A percentile compares a stretch with the other conserved stretches of the same genome.
Evolutionary conservation across 2,113 vertebrate species (phyloP).

Genomic region (Oncorhynchus masou): DNA sequence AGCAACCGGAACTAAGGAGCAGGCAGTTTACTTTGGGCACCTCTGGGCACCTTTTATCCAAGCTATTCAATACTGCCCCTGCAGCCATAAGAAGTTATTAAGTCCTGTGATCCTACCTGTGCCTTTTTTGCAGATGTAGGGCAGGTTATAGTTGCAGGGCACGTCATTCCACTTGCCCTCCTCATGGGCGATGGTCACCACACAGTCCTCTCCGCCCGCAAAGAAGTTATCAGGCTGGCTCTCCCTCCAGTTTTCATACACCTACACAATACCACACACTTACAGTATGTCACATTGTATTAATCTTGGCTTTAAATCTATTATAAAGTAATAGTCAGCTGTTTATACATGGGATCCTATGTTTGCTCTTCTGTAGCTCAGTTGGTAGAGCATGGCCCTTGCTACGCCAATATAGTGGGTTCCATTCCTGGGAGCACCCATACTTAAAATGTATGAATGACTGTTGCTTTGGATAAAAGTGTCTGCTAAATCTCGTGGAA

Average conservation of each 20-base stretch:
- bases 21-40: no score
- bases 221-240: conserved; percentile 98
- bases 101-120: conserved; percentile 76
- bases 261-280: conserved; percentile 63
- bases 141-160: conserved; percentile 98
- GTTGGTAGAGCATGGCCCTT: no score
- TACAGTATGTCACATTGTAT: background rate
- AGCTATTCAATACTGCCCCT: no score
- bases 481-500: no score
- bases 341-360: no score
- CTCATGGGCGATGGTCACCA: conserved; percentile 93
- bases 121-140: conserved; percentile 97
- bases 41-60: no score
- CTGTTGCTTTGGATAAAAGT: no score
- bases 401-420: no score
- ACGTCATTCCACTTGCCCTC: conserved; percentile 96
- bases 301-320: background rate
- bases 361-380: no score
- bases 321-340: background rate
- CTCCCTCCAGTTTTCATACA: conserved; percentile 95
- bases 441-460: no score
- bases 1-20: no score
- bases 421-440: no score
- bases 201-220: conserved; percentile 93
- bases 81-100: background rate